Evolutionary conservation across 2,797 vertebrate genomes (phyloP).

Genomic region (Amniataba percoides): DNA sequence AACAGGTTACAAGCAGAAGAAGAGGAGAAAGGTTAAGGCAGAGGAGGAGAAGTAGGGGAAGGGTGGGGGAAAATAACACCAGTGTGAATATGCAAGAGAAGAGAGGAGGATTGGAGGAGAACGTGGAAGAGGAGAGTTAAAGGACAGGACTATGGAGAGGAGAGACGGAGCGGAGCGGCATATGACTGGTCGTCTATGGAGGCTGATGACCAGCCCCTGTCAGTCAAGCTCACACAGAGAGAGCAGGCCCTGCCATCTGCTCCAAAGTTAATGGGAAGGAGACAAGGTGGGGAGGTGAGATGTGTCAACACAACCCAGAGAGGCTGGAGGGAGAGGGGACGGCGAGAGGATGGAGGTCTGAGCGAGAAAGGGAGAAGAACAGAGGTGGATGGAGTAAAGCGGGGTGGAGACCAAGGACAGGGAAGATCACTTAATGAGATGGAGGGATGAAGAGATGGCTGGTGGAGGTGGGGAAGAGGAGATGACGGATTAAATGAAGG

Average conservation of each 20-base stretch:
- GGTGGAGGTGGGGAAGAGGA: slow-evolving; percentile 71
- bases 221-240: slow-evolving; percentile 96
- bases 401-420: slow-evolving; percentile 59
- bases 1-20: neutral
- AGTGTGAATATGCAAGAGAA: slow-evolving; percentile 9
- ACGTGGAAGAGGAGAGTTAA: slow-evolving; percentile 81
- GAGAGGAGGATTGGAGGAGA: slow-evolving; percentile 59
- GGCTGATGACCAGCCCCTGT: slow-evolving; percentile 94
- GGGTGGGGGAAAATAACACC: neutral
- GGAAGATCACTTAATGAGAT: slow-evolving; percentile 38
- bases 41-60: neutral
- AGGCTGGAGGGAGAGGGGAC: slow-evolving; percentile 55
- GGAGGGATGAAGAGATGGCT: slow-evolving; percentile 49
- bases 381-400: slow-evolving; percentile 30
- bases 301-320: slow-evolving; percentile 66
- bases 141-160: slow-evolving; percentile 84
- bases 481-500: slow-evolving; percentile 52
- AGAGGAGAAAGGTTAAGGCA: neutral
- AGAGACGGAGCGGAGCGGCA: slow-evolving; percentile 84
- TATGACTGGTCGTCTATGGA: slow-evolving; percentile 90
- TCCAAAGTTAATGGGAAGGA: slow-evolving; percentile 91
- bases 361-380: slow-evolving; percentile 15
- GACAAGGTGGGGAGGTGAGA: slow-evolving; percentile 86
- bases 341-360: slow-evolving; percentile 52
- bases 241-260: slow-evolving; percentile 95